A percentile compares a stretch with the other conserved stretches of the same genome.
These are phyloP conservation scores for Glaucopsyche alexis DNA, from an alignment of 2,888 invertebrate genomes.

Conservation along the genomic window DNA sequence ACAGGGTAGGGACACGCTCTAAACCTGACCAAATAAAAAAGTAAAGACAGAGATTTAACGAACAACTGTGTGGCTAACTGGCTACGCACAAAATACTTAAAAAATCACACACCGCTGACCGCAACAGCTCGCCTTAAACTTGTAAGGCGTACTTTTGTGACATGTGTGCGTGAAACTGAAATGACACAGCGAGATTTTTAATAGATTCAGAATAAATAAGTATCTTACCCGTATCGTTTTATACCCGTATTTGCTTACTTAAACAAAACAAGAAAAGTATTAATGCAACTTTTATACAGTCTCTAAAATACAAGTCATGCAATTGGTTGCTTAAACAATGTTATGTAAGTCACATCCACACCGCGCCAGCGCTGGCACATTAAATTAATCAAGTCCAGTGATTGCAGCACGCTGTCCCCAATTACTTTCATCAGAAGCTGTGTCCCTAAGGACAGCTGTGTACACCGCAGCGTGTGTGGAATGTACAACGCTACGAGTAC, in stretches of 20 bases:
- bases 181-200: too few relatives aligned
- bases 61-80: too few relatives aligned
- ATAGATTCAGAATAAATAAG: too few relatives aligned
- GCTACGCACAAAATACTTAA: too few relatives aligned
- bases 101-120: too few relatives aligned
- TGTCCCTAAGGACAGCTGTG: slow-evolving; percentile 3
- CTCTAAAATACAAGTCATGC: background rate
- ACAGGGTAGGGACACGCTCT: background rate
- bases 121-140: too few relatives aligned
- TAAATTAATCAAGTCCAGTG: slow-evolving; percentile 40
- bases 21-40: background rate
- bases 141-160: too few relatives aligned
- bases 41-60: too few relatives aligned
- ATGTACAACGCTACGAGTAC: background rate
- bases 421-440: slow-evolving; percentile 34
- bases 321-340: background rate
- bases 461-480: background rate
- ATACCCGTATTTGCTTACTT: too few relatives aligned
- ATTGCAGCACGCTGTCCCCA: slow-evolving; percentile 36
- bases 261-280: background rate
- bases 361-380: slow-evolving; percentile 16
- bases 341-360: slow-evolving; percentile 17
- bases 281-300: background rate
- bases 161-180: too few relatives aligned
- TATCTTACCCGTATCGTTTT: too few relatives aligned